phyloP scores from a whole-genome alignment of 2,797 vertebrate genomes.

The Megalops cyprinoides region DNA sequence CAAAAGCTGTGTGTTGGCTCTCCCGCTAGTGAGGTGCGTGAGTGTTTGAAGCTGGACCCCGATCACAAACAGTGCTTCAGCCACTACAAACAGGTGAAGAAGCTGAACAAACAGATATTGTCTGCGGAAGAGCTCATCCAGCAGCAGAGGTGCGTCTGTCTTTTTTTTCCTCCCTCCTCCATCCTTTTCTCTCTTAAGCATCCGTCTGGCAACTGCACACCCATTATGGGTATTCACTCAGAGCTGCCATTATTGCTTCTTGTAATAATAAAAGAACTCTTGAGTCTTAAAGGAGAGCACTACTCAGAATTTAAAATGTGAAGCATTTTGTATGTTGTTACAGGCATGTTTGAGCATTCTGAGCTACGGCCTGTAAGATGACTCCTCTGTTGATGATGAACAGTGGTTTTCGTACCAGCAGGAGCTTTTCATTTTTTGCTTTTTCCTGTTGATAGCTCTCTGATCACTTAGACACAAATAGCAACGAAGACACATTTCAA shows the following conservation, averaged over 20 bases:
- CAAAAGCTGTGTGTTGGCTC: background rate
- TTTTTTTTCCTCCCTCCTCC: background rate
- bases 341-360: background rate
- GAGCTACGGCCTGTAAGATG: background rate
- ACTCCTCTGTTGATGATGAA: background rate
- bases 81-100: conserved; percentile 97
- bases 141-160: conserved; percentile 80
- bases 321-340: too few relatives aligned
- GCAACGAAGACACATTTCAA: background rate
- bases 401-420: background rate
- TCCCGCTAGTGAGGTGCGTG: conserved; percentile 86
- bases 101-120: conserved; percentile 92
- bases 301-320: background rate
- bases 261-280: background rate
- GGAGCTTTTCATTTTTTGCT: background rate
- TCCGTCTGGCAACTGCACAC: background rate
- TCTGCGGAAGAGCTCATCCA: conserved; percentile 89
- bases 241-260: background rate
- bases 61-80: conserved; percentile 95
- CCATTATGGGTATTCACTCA: conserved; percentile 7
- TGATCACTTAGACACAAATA: background rate
- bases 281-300: background rate
- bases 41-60: conserved; percentile 95
- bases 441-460: background rate
- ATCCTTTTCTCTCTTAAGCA: too few relatives aligned